These are phyloP conservation scores for Loris lydekkerianus DNA, from an alignment of 2,797 vertebrate species.

Conservation along the genomic window DNA sequence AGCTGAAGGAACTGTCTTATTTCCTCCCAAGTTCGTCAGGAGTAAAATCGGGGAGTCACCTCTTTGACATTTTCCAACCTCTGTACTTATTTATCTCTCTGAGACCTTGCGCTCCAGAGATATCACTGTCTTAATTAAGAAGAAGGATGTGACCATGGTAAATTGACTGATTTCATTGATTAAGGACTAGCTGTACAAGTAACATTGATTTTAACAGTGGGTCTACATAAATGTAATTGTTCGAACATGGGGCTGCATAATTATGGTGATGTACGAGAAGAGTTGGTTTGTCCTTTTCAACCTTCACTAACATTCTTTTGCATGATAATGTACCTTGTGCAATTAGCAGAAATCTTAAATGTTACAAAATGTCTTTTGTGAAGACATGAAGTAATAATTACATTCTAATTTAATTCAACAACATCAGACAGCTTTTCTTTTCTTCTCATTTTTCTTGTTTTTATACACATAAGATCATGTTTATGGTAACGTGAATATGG, in stretches of 20 bases:
- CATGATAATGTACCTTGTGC: slow-evolving; percentile 91
- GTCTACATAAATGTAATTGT: slow-evolving; percentile 96
- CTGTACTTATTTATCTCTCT: slow-evolving; percentile 93
- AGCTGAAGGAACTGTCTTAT: slow-evolving; percentile 90
- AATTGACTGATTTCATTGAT: slow-evolving; percentile 96
- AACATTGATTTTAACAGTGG: slow-evolving; percentile 94
- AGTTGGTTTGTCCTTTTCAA: slow-evolving; percentile 93
- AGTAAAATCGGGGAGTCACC: slow-evolving; percentile 91
- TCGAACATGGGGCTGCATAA: slow-evolving; percentile 93
- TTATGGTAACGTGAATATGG: background rate
- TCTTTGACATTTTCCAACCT: slow-evolving; percentile 92
- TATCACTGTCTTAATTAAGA: slow-evolving; percentile 97
- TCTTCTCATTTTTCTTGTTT: slow-evolving; percentile 76
- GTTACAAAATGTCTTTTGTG: slow-evolving; percentile 91
- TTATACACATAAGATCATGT: slow-evolving; percentile 28
- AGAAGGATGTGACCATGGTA: slow-evolving; percentile 93
- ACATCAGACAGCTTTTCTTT: slow-evolving; percentile 85
- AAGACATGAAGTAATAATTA: slow-evolving; percentile 90
- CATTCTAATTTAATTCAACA: slow-evolving; percentile 89
- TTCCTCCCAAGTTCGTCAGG: slow-evolving; percentile 89
- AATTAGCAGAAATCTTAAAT: slow-evolving; percentile 92
- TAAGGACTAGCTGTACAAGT: slow-evolving; percentile 93
- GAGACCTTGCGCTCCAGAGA: slow-evolving; percentile 92
- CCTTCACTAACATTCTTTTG: slow-evolving; percentile 92
- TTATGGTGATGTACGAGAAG: slow-evolving; percentile 92